Percentiles rank a stretch among this genome's conserved stretches.
Evolutionary conservation across 2,113 vertebrate genomes (phyloP).

Genomic region (Fulmarus glacialis): DNA sequence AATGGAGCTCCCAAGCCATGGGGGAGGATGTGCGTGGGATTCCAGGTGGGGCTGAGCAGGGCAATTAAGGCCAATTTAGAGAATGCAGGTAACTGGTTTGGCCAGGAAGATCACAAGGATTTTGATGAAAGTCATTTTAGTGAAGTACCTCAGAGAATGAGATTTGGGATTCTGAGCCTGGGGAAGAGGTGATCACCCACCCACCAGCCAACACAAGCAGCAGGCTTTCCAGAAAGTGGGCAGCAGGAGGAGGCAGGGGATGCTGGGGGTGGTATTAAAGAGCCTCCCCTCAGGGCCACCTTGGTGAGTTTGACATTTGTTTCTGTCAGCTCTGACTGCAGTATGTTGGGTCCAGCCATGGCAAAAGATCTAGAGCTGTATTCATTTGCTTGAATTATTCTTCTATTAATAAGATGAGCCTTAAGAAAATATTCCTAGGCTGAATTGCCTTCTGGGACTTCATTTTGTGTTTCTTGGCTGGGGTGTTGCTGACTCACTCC

Average conservation of each 20-base stretch:
- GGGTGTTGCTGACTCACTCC: not conserved
- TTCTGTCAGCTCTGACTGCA: not conserved
- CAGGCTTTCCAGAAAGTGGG: not conserved
- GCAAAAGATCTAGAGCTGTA: not conserved
- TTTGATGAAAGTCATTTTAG: not conserved
- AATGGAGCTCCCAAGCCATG: not conserved
- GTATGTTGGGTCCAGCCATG: fast-evolving
- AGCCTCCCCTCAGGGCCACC: not conserved
- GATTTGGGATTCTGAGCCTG: not conserved
- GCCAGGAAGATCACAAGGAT: not conserved
- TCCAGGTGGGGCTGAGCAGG: not conserved
- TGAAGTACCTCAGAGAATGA: not conserved
- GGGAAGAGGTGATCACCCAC: not conserved
- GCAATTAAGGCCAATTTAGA: not conserved
- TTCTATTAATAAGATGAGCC: not conserved
- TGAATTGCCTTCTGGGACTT: not conserved
- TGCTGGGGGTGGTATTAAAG: not conserved
- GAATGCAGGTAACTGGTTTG: not conserved
- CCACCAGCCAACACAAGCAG: fast-evolving
- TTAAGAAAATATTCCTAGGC: not conserved
- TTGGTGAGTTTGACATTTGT: fast-evolving
- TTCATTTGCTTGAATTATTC: no score
- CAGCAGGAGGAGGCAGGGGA: not conserved
- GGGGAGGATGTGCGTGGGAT: not conserved
- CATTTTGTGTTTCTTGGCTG: not conserved